These are phyloP conservation scores for Macropis europaea DNA, from an alignment of 2,888 invertebrate species.

Conservation along the genomic window DNA sequence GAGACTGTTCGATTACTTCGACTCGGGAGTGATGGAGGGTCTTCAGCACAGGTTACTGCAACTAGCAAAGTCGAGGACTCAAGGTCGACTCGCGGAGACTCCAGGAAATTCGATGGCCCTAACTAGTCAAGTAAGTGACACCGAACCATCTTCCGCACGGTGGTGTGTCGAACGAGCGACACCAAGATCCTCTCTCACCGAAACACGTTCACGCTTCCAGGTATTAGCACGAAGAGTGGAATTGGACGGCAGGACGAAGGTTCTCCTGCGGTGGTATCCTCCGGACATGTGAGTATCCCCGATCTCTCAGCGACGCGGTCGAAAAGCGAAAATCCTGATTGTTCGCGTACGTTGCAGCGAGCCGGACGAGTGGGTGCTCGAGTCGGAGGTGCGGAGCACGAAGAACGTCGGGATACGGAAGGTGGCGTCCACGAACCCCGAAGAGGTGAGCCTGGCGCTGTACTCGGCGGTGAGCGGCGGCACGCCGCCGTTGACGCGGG, in stretches of 20 bases:
- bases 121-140: conserved; percentile 83
- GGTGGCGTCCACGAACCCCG: conserved; percentile 65
- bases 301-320: background rate
- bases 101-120: conserved; percentile 86
- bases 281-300: conserved; percentile 88
- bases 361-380: conserved; percentile 93
- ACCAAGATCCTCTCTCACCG: background rate
- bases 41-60: conserved; percentile 89
- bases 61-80: conserved; percentile 83
- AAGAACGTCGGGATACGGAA: conserved; percentile 75
- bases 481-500: conserved; percentile 62
- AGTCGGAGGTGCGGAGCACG: conserved; percentile 80
- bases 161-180: background rate
- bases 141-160: background rate
- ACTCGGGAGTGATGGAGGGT: conserved; percentile 95
- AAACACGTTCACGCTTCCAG: conserved; percentile 70
- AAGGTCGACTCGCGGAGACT: conserved; percentile 84
- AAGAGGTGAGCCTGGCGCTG: conserved; percentile 70
- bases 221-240: conserved; percentile 85
- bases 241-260: conserved; percentile 85
- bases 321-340: background rate
- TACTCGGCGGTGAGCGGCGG: conserved; percentile 72
- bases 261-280: conserved; percentile 92
- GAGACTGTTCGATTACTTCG: conserved; percentile 96
- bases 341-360: conserved; percentile 84